Evolutionary conservation across 2,113 vertebrate genomes (phyloP).

Genomic region (Myotis yumanensis): DNA sequence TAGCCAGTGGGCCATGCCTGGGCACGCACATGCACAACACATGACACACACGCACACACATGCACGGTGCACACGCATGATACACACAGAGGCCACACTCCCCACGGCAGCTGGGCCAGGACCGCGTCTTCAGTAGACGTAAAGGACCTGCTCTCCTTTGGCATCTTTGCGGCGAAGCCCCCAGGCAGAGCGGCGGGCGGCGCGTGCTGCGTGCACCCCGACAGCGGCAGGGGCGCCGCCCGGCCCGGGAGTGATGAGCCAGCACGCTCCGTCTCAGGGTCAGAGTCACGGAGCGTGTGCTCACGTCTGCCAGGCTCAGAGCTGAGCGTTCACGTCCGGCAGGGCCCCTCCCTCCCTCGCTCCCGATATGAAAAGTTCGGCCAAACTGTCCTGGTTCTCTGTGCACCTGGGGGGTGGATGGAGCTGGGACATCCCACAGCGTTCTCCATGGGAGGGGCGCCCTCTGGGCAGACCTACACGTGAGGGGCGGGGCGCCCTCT

Average conservation of each 20-base stretch:
- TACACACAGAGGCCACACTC: too few relatives aligned
- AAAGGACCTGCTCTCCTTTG: rapidly evolving
- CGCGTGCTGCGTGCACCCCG: rapidly evolving
- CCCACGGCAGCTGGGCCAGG: not conserved
- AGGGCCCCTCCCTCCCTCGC: not conserved
- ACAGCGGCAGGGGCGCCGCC: rapidly evolving
- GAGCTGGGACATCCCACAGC: not conserved
- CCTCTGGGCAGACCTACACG: not conserved
- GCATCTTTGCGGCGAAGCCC: not conserved
- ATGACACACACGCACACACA: not conserved
- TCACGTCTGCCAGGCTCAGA: not conserved
- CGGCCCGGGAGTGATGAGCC: rapidly evolving
- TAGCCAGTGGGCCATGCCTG: rapidly evolving
- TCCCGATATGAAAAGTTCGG: not conserved
- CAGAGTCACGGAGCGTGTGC: rapidly evolving
- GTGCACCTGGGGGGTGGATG: not conserved
- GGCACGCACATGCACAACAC: rapidly evolving
- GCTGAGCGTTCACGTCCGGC: rapidly evolving
- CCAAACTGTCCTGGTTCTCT: not conserved
- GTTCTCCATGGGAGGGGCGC: not conserved
- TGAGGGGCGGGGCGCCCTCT: not conserved
- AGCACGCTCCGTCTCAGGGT: rapidly evolving
- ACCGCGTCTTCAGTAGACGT: rapidly evolving
- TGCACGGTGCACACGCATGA: too few relatives aligned
- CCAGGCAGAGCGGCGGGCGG: rapidly evolving